These are phyloP conservation scores for Trilocha varians DNA, from an alignment of 2,888 invertebrate genomes.

Conservation along the genomic window DNA sequence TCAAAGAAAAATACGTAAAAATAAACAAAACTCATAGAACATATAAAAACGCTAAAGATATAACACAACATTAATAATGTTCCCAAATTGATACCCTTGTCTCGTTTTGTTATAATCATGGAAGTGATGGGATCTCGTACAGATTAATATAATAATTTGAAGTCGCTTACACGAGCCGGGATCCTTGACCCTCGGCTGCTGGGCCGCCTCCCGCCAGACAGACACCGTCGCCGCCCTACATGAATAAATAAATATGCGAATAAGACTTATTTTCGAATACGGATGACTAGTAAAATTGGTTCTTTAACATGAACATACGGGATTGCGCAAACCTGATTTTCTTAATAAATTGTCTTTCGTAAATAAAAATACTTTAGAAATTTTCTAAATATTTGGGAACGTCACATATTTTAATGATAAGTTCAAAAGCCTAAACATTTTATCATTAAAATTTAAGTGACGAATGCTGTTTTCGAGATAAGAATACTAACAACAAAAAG, in stretches of 20 bases:
- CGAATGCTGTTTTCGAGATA: too few species aligned
- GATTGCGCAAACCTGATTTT: background rate
- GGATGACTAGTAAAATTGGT: background rate
- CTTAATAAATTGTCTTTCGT: background rate
- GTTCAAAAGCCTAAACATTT: too few species aligned
- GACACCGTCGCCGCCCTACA: constrained; percentile 37
- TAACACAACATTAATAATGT: too few species aligned
- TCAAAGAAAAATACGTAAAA: too few species aligned
- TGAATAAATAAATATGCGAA: constrained; percentile 33
- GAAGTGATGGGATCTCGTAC: constrained; percentile 14
- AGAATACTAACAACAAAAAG: too few species aligned
- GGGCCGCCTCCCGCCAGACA: constrained; percentile 8
- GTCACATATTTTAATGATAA: too few species aligned
- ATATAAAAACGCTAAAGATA: too few species aligned
- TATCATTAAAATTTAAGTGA: too few species aligned
- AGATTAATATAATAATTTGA: constrained; percentile 21
- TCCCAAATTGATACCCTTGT: too few species aligned
- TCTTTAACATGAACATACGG: background rate
- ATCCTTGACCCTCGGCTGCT: constrained; percentile 46
- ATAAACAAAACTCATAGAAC: too few species aligned
- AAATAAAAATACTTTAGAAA: too few species aligned
- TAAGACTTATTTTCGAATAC: background rate
- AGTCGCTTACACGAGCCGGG: constrained; percentile 34
- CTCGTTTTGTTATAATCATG: constrained; percentile 3
- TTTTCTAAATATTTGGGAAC: too few species aligned